Base-by-base conservation (phyloP, 2,888 invertebrate species). In the Leucania comma region DNA sequence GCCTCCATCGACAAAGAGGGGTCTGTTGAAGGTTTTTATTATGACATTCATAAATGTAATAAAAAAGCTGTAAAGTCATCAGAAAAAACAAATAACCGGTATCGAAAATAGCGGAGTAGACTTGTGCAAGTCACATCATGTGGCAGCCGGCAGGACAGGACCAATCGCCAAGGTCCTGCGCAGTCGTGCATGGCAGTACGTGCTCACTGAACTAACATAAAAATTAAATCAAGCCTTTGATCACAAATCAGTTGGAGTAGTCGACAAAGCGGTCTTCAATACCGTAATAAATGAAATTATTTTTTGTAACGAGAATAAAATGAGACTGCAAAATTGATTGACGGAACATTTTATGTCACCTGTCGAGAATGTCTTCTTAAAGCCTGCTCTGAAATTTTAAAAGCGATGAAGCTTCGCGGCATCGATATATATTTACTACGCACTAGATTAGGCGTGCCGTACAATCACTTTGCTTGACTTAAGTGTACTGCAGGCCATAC, bases 61-160 rank as follows among this genome's bases (percentile, higher is more conserved):
- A 70, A 84, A 89, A 89, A 87, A 79, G 73, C 63, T 79, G 78
- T 84, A 84, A 84, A 88, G 83, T 87, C 85, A 84, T 88, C 87
- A 82, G 85, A 88, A 84, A 42, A 86, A 70, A 65, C 81, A 81
- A 75, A 80, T 78, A 81, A 86, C 88, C 81, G 88, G 87, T 87
- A 89, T 90, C 90, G 88, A 89, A 93, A 93, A 92, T 92, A 93
- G 91, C 91, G 90, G 90, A 88, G 90, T 71, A 51, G 74, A 84
- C 88, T 94, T 93, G 91, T 93, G 94, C 94, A 94, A 94, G 94
- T 94, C 95, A 95, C 94, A 95, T 93, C 93, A 90, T 86, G 88
- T 85, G 80, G 76, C 89, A 8, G 57, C 88, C 84, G 80, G 76
- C 89, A 17, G 57, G 32, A 84, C 92, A 92, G 94, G 95, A 94